Conservation (phyloP, 2,888 invertebrate genomes). For the Acleris emargana region DNA sequence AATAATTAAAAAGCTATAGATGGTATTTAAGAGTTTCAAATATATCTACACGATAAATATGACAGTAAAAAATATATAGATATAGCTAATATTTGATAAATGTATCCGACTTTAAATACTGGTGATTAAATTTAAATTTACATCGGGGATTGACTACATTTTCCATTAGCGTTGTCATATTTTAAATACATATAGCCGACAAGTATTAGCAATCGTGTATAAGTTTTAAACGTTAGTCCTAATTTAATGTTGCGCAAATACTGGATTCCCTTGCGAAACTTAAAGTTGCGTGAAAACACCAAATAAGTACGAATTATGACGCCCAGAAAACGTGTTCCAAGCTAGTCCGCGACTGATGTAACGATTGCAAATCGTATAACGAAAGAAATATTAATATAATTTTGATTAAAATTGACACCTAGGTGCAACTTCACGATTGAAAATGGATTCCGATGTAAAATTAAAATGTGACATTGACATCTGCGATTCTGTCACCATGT, state of each 20-base stretch:
- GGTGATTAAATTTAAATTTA: conserved; percentile 1
- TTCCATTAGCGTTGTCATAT: neutral
- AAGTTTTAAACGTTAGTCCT: conserved; percentile 10
- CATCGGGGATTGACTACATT: conserved; percentile 4
- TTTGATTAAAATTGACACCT: conserved; percentile 3
- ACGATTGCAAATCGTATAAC: conserved; percentile 2
- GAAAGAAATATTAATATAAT: conserved; percentile 18
- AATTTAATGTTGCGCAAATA: conserved; percentile 26
- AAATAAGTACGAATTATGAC: conserved; percentile 25
- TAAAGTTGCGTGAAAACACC: conserved; percentile 11
- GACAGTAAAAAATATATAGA: conserved; percentile 56
- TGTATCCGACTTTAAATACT: neutral
- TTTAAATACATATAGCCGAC: too few species aligned
- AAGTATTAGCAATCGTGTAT: neutral
- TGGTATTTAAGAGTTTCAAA: conserved; percentile 50
- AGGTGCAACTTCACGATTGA: neutral
- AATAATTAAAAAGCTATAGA: conserved; percentile 63
- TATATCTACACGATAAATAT: conserved; percentile 57
- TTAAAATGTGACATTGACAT: conserved; percentile 2
- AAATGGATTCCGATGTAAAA: neutral
- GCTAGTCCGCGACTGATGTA: conserved; percentile 15
- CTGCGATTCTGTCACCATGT: neutral
- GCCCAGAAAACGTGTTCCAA: conserved; percentile 12
- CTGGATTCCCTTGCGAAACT: conserved; percentile 27
- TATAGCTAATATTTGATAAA: conserved; percentile 36